Evolutionary conservation across 2,797 vertebrate species (phyloP).

Genomic region (Manis crassicaudata): DNA sequence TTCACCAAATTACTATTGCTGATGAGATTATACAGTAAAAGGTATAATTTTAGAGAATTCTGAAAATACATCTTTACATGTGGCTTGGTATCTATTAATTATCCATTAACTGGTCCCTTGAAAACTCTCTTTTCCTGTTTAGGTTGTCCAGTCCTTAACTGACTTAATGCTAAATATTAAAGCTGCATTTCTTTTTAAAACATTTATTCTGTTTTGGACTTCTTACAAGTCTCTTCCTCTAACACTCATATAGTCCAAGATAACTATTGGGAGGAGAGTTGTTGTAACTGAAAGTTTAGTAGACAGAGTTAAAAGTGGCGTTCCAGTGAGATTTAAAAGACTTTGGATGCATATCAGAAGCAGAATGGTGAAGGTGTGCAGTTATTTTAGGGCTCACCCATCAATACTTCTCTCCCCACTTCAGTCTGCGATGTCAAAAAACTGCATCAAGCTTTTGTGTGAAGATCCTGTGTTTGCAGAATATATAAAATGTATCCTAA

Average conservation of each 20-base stretch:
- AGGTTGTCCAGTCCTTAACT: not conserved
- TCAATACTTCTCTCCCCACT: constrained; percentile 55
- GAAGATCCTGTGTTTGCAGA: constrained; percentile 98
- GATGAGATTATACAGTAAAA: not conserved
- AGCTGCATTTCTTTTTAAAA: not conserved
- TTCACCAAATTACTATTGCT: constrained; percentile 20
- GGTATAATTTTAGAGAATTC: constrained; percentile 30
- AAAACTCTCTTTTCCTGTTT: constrained; percentile 18
- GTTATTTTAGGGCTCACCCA: constrained; percentile 46
- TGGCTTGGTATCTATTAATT: not conserved
- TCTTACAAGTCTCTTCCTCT: not conserved
- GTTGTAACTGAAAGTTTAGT: not conserved
- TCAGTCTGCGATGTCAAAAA: constrained; percentile 95
- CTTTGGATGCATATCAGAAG: not conserved
- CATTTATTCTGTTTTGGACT: not conserved
- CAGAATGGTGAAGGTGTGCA: not conserved
- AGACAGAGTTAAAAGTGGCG: not conserved
- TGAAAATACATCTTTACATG: not conserved
- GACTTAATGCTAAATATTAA: not conserved
- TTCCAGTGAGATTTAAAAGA: not conserved
- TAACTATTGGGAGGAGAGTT: not conserved
- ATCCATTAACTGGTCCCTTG: not conserved
- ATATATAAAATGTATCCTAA: constrained; percentile 98
- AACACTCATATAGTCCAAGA: not conserved
- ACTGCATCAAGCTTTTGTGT: constrained; percentile 97